Base-by-base conservation (phyloP, 2,113 vertebrate species). In the Ranitomeya imitator region DNA sequence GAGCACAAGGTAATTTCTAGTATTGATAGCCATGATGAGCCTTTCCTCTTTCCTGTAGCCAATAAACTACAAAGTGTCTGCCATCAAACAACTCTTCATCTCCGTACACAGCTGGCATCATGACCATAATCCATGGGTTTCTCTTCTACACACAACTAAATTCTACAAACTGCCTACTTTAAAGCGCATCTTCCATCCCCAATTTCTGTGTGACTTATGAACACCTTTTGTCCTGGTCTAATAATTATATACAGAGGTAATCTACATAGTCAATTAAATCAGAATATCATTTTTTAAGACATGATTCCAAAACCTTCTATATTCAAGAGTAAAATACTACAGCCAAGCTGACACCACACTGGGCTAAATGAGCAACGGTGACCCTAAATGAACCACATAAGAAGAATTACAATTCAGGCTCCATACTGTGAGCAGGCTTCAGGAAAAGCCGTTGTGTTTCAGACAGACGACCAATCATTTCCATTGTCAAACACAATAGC, bases 371-470 rank as follows among this genome's bases (percentile, higher is more conserved):
- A 78, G 45, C 31, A 2, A 57, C 51, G 1, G 2, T 79, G 77
- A 57, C 77, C 77, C 52, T 57, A 57, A 79, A 55, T 23, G 52
- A 79, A 79, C 52, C 52, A 57, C 21, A 16, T 54, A 7, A 23
- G 52, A 78, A 74, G 76, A 54, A 51, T 21, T 21, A 52, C 52
- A 77, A 74, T 74, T 51, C 3, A 9, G 71, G 51, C 76, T 54
- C 19, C 45, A 78, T 54, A 78, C 51, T 23, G 11, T n/a, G 52
- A 0, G 10, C 16, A 54, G 45, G 6, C 18, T 23, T 19, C 77
- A 55, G 76, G 76, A 79, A 55, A n/a, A 79, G 55, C 51, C 19
- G 57, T 79, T 79, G 52, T 79, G 45, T 77, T 52, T 79, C 8
- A 3, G 0, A 79, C 11, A 55, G 1, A 79, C 26, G 12, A 9